These are phyloP conservation scores for Ylistrum balloti DNA, from an alignment of 1,140 invertebrate species.

Conservation along the genomic window DNA sequence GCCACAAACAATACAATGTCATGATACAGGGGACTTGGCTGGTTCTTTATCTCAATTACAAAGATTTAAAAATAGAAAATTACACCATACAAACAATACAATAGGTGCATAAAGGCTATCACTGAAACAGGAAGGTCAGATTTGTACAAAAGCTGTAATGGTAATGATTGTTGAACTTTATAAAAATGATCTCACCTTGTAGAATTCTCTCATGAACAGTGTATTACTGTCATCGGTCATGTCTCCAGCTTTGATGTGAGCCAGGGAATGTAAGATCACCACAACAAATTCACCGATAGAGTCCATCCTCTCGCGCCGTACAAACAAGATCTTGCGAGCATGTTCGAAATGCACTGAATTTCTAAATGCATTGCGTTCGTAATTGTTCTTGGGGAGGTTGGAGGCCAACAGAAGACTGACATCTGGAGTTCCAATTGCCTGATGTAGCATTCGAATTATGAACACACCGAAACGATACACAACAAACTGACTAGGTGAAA, in stretches of 20 bases:
- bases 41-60: too few species aligned
- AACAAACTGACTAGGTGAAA: slow-evolving; percentile 79
- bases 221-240: slow-evolving; percentile 78
- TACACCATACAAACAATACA: too few species aligned
- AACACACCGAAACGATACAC: slow-evolving; percentile 80
- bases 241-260: slow-evolving; percentile 78
- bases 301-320: slow-evolving; percentile 79
- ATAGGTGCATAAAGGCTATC: too few species aligned
- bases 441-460: slow-evolving; percentile 74
- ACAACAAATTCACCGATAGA: slow-evolving; percentile 81
- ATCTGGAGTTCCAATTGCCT: slow-evolving; percentile 73
- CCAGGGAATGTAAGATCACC: slow-evolving; percentile 78
- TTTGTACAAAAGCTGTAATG: too few species aligned
- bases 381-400: slow-evolving; percentile 80
- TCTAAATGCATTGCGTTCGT: slow-evolving; percentile 77
- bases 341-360: slow-evolving; percentile 79
- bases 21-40: too few species aligned
- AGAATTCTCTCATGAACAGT: slow-evolving; percentile 79
- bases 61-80: too few species aligned
- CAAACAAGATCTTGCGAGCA: slow-evolving; percentile 77
- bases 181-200: slow-evolving; percentile 69
- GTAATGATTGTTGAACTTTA: too few species aligned
- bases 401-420: slow-evolving; percentile 79
- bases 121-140: too few species aligned
- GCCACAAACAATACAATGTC: too few species aligned